These are phyloP conservation scores for Sphecodes monilicornis DNA, from an alignment of 2,888 invertebrate species.

Conservation along the genomic window DNA sequence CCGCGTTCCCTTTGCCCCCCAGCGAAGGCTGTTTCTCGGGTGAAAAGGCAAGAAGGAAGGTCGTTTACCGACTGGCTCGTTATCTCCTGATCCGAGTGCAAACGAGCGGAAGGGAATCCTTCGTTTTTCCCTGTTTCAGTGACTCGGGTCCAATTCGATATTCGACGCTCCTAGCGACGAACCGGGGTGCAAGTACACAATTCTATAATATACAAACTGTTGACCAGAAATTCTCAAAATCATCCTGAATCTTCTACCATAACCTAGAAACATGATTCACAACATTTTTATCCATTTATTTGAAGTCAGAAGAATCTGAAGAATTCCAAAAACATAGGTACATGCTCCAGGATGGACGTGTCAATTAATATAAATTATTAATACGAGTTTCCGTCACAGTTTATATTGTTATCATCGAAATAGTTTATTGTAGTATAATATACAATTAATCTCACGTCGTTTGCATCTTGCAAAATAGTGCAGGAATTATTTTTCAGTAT, in stretches of 20 bases:
- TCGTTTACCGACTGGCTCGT: slow-evolving; percentile 71
- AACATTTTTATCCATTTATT: background rate
- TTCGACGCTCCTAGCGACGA: slow-evolving; percentile 12
- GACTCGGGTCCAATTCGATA: slow-evolving; percentile 56
- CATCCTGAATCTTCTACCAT: too few relatives aligned
- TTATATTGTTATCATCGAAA: background rate
- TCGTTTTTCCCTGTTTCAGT: slow-evolving; percentile 70
- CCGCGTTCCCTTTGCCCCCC: background rate
- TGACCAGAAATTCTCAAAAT: background rate
- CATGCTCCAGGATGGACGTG: too few relatives aligned
- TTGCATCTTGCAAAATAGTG: too few relatives aligned
- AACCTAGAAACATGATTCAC: background rate
- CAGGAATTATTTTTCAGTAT: background rate
- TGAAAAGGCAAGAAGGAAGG: slow-evolving; percentile 46
- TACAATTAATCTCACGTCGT: background rate
- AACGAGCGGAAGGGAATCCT: slow-evolving; percentile 70
- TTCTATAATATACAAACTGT: background rate
- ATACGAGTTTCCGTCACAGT: background rate
- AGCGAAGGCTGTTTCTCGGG: slow-evolving; percentile 5
- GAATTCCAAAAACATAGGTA: too few relatives aligned
- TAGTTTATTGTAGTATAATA: background rate
- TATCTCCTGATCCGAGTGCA: slow-evolving; percentile 71
- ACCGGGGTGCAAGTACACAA: background rate
- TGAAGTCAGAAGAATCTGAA: background rate
- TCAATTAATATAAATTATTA: background rate